These are phyloP conservation scores for Mylabris phalerata DNA, from an alignment of 1,140 invertebrate genomes.

Conservation along the genomic window DNA sequence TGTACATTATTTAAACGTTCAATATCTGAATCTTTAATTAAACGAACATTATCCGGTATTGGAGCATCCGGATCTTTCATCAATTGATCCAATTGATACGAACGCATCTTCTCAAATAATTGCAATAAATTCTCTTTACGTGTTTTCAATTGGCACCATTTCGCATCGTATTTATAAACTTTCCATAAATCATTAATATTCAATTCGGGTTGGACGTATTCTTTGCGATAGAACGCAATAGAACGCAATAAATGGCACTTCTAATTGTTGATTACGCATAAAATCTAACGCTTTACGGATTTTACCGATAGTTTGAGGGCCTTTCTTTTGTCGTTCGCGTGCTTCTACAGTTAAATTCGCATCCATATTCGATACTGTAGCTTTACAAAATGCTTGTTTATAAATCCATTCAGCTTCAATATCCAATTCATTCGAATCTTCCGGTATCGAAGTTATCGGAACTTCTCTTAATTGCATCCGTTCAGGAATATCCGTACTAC, in stretches of 20 bases:
- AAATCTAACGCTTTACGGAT: conserved; percentile 93
- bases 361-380: conserved; percentile 73
- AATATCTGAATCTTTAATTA: conserved; percentile 83
- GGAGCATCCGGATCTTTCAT: conserved; percentile 78
- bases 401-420: conserved; percentile 98
- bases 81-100: conserved; percentile 80
- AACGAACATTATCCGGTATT: conserved; percentile 70
- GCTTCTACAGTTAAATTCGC: conserved; percentile 46
- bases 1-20: conserved; percentile 74
- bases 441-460: conserved; percentile 73
- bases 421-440: conserved; percentile 81
- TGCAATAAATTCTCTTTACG: conserved; percentile 77
- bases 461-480: conserved; percentile 86
- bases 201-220: conserved; percentile 91
- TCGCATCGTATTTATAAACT: conserved; percentile 92
- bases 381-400: conserved; percentile 83
- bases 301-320: conserved; percentile 69
- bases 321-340: conserved; percentile 50
- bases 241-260: conserved; percentile 98
- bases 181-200: conserved; percentile 96
- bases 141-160: conserved; percentile 90
- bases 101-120: conserved; percentile 88
- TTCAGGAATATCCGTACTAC: conserved; percentile 84
- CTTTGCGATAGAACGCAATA: conserved; percentile 97
- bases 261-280: conserved; percentile 90